phyloP scores from a whole-genome alignment of 2,113 vertebrate species.

The Oophaga pumilio region DNA sequence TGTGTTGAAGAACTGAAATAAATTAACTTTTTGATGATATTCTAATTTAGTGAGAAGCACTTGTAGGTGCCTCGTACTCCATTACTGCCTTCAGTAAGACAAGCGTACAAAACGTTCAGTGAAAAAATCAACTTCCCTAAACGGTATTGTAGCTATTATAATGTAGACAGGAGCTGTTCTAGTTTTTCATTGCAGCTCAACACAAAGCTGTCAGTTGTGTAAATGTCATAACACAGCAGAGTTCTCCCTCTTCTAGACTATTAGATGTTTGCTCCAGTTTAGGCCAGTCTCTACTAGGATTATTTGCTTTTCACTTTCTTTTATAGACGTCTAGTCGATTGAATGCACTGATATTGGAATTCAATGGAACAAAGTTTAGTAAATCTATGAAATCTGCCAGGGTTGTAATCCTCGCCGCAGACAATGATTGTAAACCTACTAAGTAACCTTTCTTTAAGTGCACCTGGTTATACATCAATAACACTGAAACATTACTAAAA shows the following conservation, averaged over 20 bases:
- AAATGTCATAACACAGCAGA: not conserved
- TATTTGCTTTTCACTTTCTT: not conserved
- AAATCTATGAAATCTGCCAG: not conserved
- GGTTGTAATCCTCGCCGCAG: not conserved
- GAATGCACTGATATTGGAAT: not conserved
- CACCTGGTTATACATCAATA: not conserved
- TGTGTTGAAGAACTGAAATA: too few species aligned
- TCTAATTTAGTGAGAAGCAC: too few species aligned
- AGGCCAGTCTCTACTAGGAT: not conserved
- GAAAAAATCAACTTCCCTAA: too few species aligned
- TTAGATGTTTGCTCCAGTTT: not conserved
- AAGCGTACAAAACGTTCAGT: too few species aligned
- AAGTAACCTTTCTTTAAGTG: not conserved
- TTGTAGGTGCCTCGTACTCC: too few species aligned
- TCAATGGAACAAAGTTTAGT: not conserved
- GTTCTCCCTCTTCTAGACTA: not conserved
- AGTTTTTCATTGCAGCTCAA: not conserved
- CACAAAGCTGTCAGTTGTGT: not conserved
- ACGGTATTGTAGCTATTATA: too few species aligned
- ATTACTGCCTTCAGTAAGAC: too few species aligned
- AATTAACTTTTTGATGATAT: too few species aligned
- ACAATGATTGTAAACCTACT: not conserved
- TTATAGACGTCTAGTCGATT: not conserved
- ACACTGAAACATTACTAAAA: not conserved
- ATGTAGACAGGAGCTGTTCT: too few species aligned